Base-by-base conservation (phyloP, 2,797 vertebrate species). In the Fistularia tabacaria region DNA sequence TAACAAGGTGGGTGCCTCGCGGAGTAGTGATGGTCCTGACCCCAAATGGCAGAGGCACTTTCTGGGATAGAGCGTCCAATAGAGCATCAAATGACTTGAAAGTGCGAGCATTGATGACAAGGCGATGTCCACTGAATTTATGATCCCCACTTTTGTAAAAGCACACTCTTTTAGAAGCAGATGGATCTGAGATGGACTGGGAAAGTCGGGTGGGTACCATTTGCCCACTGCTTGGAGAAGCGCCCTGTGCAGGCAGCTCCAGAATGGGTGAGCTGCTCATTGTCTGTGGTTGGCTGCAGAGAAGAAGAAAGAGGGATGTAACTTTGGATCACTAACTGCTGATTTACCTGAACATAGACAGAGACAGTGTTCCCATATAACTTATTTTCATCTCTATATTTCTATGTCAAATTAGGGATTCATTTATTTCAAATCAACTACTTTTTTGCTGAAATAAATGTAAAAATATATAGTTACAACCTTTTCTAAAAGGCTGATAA, bases 81-180 rank as follows among this genome's bases (percentile, higher is more conserved):
- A 99, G 82, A 42, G 94, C 92, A 40, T 98, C 95, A 59, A 98
- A 98, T 0, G 94, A 94, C 83, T 98, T 99, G 71, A 96, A 98
- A 47, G 93, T 94, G 6, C 94, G 92, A 47, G 82, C 90, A 14
- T 91, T 97, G 69, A 98, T 86, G 47, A 96, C 92, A 85, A 98
- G 90, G 71, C 90, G 91, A 72, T 98, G 93, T 3, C 94, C 95
- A 0, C 87, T 85, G 61, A 98, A 99, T 44, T 92, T 92, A 3
- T 92, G 85, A 76, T 99, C 97, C 45, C 96, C 96, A 0, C 96
- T 98, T 85, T 95, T 99, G 70, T 98, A 99, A 87, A 99, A 98
- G 57, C 92, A 94, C 65, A 98, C 89, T 51, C 91, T 82, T 81
- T 95, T 99, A 49, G 94, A 92, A 63, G 88, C 81, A 0, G 90